Evolutionary conservation across 2,797 vertebrate genomes (phyloP), one percentile per base, ranked within the genome.

Genomic region (Yasuhikotakia modesta): DNA sequence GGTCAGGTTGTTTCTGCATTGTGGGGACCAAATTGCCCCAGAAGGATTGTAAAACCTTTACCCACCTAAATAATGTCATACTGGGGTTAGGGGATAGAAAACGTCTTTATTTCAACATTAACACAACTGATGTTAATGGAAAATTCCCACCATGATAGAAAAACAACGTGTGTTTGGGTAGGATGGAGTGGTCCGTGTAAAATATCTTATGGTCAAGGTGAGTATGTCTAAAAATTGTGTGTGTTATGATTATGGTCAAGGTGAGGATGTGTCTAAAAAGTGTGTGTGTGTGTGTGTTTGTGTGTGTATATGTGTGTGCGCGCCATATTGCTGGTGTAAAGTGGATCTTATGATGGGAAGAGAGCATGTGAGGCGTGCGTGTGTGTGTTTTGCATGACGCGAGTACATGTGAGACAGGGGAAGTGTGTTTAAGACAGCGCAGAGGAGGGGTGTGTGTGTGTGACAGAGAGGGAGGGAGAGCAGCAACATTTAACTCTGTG

Each of bases 371-470:
- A 63, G 16, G 53, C 21, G 12, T 3, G 22, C 66, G 67, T 71
- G 81, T 71, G 55, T 52, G 74, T 46, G 52, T 24, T 55, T 19
- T 75, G 63, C 52, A 19, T 66, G 72, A 35, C 7, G 65, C 21
- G 3, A 55, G 70, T 64, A 32, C 16, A 22, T 55, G 46, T 63
- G 52, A 79, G 61, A 79, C 50, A 68, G 43, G 46, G 70, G 55
- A 67, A 73, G 65, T 79, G 71, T 74, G 64, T 79, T 73, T 79
- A 64, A 73, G 70, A 68, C 50, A 67, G 52, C 10, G 57, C 19
- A 77, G 60, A 64, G 80, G 70, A 78, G 75, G 55, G 30, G 16
- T 68, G 68, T 76, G 50, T 68, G 55, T 66, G 65, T 5, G 1
- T 24, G 39, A 43, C 27, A 13, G 68, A 32, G 69, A 52, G 61